Base-by-base conservation (phyloP, 1,140 invertebrate species). In the Mactra quadrangularis region DNA sequence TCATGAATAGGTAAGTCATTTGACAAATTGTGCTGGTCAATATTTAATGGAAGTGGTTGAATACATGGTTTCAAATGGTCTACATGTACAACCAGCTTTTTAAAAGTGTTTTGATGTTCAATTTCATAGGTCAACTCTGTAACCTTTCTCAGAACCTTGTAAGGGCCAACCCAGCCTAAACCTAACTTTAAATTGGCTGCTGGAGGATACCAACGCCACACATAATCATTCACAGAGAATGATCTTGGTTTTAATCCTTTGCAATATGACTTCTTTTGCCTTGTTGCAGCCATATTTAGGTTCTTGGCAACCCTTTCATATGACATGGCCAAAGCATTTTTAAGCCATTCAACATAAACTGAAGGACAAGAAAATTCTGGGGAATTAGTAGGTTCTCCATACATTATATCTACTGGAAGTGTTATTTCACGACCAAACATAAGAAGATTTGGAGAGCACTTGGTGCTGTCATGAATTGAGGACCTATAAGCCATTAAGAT, bases 131-230 rank as follows among this genome's bases (percentile, higher is more conserved):
- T 75, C 3, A 75, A 19, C 25, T 75, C 52, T 29, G 25, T 75
- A 6, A 25, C 7, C 22, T 38, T 53, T 47, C 41, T 29, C 17
- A 83, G 17, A 0, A 83, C 70, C 27, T 22, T 45, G 38, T 74
- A 83, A 31, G 71, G 81, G 6, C 81, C 70, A 19, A 41, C 55
- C 71, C 81, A 83, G 6, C 81, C 71, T 45, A 75, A 41, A 19
- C 53, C 68, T 35, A 82, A 35, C 74, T 82, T 82, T 50, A 71
- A 29, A 76, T 68, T 60, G 60, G 76, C 22, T 71, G 13, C 57
- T 57, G 75, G 7, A 82, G 70, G 25, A 45, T 75, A n/a, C n/a
- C n/a, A n/a, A n/a, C n/a, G n/a, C n/a, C n/a, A n/a, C n/a, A n/a
- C n/a, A n/a, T n/a, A n/a, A 17, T 4, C 7, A n/a, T 33, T 45